Base-by-base conservation (phyloP, 1,140 invertebrate species). In the Cydia strobilella region DNA sequence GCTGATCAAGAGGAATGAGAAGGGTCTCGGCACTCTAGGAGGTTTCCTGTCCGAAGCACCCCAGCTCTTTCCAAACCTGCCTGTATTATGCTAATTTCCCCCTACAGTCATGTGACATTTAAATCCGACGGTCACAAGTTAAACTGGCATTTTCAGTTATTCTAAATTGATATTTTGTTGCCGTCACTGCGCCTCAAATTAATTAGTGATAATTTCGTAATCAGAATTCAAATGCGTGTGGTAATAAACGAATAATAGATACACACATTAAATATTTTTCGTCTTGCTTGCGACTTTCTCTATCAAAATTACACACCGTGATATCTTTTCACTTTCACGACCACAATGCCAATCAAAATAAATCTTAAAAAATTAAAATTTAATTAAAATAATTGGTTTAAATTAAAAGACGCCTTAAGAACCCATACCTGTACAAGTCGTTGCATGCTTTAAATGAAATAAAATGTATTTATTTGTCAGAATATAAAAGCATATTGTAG, bases 291-390 rank as follows among this genome's bases (percentile, higher is more conserved):
- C 75, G 82, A 82, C 86, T 90, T 90, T 91, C 88, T 89, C 90
- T 81, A 80, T 88, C 80, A 79, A 83, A 89, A 86, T 86, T 84
- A 87, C 78, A 87, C 85, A 86, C 84, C 90, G 89, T 90, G 84
- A 88, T 86, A 86, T 83, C 80, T 89, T 84, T 87, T 88, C 79
- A 88, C 89, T 90, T 90, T 92, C 89, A 84, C 88, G 83, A 81
- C 83, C 82, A 83, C 83, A 83, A 82, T 85, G 82, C 86, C 89
- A 90, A 88, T 90, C 86, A 87, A 66, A 62, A 74, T 74, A 27
- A 83, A 88, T 89, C 82, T 84, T 81, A 82, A 86, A 88, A 81
- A 88, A 83, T 82, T 87, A 77, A 82, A 45, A 27, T 20, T 5
- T 85, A 86, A 89, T 88, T 90, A 85, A 79, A 76, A 83, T 89